Evolutionary conservation across 92 coral and sea anemone genomes (phyloP), one percentile per base, ranked within the genome.

Genomic region (Porites evermanni): DNA sequence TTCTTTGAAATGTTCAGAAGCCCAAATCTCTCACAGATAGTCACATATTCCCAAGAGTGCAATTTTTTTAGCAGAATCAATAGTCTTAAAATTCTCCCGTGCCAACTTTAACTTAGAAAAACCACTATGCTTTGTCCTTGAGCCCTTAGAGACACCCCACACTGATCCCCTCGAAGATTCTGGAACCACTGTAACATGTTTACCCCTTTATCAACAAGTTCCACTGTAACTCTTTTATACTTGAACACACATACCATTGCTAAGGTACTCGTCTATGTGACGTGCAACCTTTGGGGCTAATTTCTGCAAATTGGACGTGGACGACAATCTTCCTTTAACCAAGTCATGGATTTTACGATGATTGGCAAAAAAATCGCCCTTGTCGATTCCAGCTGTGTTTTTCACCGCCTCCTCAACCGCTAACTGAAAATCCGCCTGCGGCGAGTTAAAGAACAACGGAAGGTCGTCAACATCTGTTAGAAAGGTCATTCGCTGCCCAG

Each of bases 401-500:
- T 32, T 78, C 8, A 79, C 78, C 24, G 92, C 89, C 18, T 89
- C 87, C 52, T 89, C 89, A 12, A 79, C 81, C 13, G 92, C 92
- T 26, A 50, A 78, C 26, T 79, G 92, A 73, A 85, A 89, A 56
- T 78, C 84, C 19, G 83, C 92, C 73, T 85, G 81, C 10, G 87
- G 80, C 26, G 89, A 85, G 81, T 89, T 84, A 54, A 89, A 89
- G 60, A 85, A 85, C 56, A 85, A 44, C 8, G 86, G 78, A 52
- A 84, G 67, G 51, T 85, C 89, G 12, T 74, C 67, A 18, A 72
- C 86, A 53, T 89, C 89, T 13, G 86, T 66, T 10, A 89, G 80
- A 66, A 84, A 89, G 11, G 92, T 89, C 87, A 89, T 89, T 47
- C 86, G 81, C 47, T 89, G 89, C 1, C 89, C 92, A 8, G 79